These are phyloP conservation scores for Leucophenga montana DNA, from an alignment of 2,888 invertebrate genomes.

Conservation along the genomic window DNA sequence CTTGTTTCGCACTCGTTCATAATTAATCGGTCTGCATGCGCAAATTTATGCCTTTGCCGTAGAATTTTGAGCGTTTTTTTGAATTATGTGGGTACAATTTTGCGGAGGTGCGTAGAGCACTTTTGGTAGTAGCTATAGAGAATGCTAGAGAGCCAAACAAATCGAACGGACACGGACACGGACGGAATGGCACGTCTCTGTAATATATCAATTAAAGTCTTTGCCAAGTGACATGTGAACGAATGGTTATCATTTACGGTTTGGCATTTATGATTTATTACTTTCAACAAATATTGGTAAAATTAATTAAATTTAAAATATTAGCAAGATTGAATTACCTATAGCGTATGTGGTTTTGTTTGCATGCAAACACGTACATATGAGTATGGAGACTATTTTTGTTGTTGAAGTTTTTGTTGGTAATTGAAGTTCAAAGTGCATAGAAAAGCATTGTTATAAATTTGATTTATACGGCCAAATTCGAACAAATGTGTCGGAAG, in stretches of 20 bases:
- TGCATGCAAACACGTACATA: neutral
- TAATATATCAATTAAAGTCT: conserved; percentile 28
- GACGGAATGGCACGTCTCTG: conserved; percentile 4
- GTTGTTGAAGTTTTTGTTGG: neutral
- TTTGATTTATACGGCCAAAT: too few relatives aligned
- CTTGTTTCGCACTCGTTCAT: conserved; percentile 40
- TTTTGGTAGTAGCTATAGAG: neutral
- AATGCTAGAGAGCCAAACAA: neutral
- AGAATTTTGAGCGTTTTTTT: conserved; percentile 53
- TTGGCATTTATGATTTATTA: conserved; percentile 26
- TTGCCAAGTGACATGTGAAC: conserved; percentile 16
- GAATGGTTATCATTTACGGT: conserved; percentile 19
- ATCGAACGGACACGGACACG: neutral
- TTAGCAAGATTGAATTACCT: conserved; percentile 7
- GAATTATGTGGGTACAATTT: conserved; percentile 53
- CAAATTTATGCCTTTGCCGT: conserved; percentile 61
- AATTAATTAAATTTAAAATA: conserved; percentile 22
- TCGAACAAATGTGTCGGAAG: too few relatives aligned
- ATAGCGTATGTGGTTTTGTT: neutral
- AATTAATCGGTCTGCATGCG: conserved; percentile 60
- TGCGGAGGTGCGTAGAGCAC: conserved; percentile 52
- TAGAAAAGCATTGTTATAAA: too few relatives aligned
- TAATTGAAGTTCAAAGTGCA: neutral
- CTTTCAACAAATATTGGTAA: conserved; percentile 14
- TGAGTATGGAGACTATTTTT: too few relatives aligned